Conservation (phyloP, 2,797 vertebrate genomes). For the Scolopax rusticola region DNA sequence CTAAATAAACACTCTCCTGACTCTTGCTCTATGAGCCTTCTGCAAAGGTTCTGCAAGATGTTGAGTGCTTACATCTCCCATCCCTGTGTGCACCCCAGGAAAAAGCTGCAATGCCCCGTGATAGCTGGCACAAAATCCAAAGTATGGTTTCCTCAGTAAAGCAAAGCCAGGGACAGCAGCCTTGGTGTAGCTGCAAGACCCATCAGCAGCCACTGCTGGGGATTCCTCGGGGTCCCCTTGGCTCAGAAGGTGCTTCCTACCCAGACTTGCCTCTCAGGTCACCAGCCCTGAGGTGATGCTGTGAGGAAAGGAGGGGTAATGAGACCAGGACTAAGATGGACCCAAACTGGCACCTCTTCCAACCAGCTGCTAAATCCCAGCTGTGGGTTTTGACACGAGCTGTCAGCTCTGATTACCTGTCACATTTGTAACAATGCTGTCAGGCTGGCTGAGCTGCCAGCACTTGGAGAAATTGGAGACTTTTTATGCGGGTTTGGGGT, state of each 20-base stretch:
- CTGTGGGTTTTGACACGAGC: constrained; percentile 17
- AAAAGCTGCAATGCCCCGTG: neutral
- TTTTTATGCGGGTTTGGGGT: neutral
- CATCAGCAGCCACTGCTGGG: rapidly evolving
- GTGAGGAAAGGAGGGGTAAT: neutral
- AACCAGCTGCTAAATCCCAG: neutral
- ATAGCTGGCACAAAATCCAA: neutral
- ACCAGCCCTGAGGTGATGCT: rapidly evolving
- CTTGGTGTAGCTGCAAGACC: neutral
- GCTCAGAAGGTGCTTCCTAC: neutral
- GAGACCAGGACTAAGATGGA: neutral
- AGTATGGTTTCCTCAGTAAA: neutral
- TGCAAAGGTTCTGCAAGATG: neutral
- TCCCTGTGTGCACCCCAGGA: rapidly evolving
- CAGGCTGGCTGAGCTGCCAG: neutral
- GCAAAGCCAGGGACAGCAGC: neutral
- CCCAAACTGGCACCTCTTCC: neutral
- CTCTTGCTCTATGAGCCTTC: neutral
- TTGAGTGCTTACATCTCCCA: neutral
- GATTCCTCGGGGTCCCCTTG: rapidly evolving
- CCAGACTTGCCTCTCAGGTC: neutral
- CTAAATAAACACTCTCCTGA: neutral
- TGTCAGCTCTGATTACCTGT: constrained; percentile 17
- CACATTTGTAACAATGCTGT: neutral
- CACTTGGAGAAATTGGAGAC: neutral